phyloP scores from a whole-genome alignment of 1,140 invertebrate genomes.

The Aphis craccivora region DNA sequence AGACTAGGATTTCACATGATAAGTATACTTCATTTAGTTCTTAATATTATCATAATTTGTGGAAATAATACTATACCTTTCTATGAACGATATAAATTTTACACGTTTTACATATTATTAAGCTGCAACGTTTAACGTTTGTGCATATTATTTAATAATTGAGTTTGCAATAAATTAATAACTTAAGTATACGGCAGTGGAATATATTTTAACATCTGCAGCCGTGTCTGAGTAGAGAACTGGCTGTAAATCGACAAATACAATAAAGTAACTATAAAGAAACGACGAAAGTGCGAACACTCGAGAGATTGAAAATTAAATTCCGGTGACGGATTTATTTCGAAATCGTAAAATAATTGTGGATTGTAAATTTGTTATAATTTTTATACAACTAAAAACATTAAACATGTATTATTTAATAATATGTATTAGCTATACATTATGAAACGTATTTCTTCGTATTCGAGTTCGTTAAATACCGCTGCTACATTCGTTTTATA shows the following conservation, averaged over 20 bases:
- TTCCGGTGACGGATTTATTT: neutral
- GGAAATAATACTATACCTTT: neutral
- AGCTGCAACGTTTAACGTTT: neutral
- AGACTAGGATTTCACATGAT: neutral
- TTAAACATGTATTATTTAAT: neutral
- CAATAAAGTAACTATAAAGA: no score
- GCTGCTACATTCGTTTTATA: neutral
- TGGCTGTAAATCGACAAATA: no score
- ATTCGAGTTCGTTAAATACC: neutral
- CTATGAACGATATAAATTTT: neutral
- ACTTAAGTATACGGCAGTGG: neutral
- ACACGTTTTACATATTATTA: neutral
- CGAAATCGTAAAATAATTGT: neutral
- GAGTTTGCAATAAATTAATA: neutral
- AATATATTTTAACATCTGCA: neutral
- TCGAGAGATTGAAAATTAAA: neutral
- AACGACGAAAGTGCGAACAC: no score
- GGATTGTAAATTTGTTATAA: neutral
- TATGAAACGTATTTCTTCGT: neutral
- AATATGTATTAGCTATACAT: no score
- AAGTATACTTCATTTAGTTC: neutral
- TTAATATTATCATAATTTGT: neutral
- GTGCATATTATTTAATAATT: neutral
- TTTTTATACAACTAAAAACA: neutral
- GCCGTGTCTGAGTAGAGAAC: neutral